A percentile compares a stretch with the other conserved stretches of the same genome.
These are phyloP conservation scores for Chrysopilus asiliformis DNA, from an alignment of 2,888 invertebrate species.

Conservation along the genomic window DNA sequence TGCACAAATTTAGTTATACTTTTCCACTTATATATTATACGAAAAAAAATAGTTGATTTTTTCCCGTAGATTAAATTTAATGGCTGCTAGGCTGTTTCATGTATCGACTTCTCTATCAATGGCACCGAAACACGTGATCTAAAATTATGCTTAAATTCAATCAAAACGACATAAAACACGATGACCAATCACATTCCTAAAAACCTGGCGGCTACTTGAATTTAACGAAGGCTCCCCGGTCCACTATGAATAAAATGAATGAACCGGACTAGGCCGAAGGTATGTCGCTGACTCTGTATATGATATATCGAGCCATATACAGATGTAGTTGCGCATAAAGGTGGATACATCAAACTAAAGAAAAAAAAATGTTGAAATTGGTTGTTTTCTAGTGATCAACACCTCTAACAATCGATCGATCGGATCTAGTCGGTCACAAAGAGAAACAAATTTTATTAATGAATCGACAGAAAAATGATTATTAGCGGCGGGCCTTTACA, in stretches of 20 bases:
- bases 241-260: slow-evolving; percentile 1
- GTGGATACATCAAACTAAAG: slow-evolving; percentile 6
- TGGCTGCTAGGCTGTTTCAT: no score
- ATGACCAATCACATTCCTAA: slow-evolving; percentile 8
- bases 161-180: slow-evolving; percentile 9
- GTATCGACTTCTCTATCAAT: no score
- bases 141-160: no score
- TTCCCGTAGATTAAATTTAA: no score
- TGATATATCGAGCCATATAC: not conserved
- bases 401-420: slow-evolving; percentile 2
- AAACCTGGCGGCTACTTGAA: slow-evolving; percentile 6
- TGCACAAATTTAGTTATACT: no score
- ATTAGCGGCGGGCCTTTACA: slow-evolving; percentile 8
- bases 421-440: slow-evolving; percentile 6
- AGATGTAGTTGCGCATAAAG: slow-evolving; percentile 4
- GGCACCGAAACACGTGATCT: no score
- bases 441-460: slow-evolving; percentile 11
- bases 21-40: no score
- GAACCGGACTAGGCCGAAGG: no score
- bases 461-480: slow-evolving; percentile 11
- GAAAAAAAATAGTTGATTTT: no score
- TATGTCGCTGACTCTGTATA: no score
- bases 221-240: slow-evolving; percentile 4
- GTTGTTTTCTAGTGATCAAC: not conserved
- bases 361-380: no score